phyloP scores from a whole-genome alignment of 1,140 invertebrate genomes.

The Saccostrea echinata region DNA sequence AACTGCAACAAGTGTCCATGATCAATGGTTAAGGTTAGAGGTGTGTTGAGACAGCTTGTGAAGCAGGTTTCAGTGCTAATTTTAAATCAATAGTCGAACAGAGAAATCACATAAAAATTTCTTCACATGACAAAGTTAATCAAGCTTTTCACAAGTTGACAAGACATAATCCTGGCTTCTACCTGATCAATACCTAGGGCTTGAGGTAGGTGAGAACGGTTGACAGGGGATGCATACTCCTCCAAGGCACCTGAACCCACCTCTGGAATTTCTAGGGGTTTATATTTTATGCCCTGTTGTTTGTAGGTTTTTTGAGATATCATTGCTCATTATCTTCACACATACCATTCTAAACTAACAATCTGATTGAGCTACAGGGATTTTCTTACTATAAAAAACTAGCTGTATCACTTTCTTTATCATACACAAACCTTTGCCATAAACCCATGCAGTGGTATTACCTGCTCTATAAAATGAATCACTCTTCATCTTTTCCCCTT shows the following conservation, averaged over 20 bases:
- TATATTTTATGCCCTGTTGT: no score
- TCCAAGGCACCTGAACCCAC: no score
- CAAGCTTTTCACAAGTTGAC: constrained; percentile 5
- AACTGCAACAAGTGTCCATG: neutral
- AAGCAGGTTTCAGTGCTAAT: neutral
- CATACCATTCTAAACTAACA: no score
- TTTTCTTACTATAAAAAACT: no score
- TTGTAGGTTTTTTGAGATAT: no score
- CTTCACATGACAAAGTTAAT: neutral
- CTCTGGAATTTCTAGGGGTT: no score
- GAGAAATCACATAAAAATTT: neutral
- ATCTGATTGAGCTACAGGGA: no score
- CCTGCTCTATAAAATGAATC: neutral
- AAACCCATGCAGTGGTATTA: neutral
- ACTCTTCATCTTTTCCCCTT: neutral
- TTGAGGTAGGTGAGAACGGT: neutral
- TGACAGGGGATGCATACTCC: no score
- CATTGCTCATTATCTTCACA: no score
- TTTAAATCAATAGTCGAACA: constrained; percentile 3
- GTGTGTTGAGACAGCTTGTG: neutral
- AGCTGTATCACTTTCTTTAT: no score
- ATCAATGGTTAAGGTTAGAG: neutral
- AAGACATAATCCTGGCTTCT: neutral
- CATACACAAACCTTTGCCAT: no score
- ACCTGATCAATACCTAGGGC: neutral